These are phyloP conservation scores for Zaprionus kolodkinae DNA, from an alignment of 1,140 invertebrate genomes.

Conservation along the genomic window DNA sequence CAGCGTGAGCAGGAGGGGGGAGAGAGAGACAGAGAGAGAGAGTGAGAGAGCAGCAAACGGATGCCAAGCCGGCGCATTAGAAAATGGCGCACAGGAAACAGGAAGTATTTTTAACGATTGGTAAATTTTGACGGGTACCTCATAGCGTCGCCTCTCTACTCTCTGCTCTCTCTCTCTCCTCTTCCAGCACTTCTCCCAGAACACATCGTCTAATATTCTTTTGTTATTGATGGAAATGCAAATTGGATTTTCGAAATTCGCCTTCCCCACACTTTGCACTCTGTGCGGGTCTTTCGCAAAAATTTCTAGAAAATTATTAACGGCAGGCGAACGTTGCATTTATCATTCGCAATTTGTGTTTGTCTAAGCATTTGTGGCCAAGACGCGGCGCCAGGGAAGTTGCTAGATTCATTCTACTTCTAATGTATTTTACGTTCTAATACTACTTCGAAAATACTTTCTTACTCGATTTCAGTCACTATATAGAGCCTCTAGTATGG, in stretches of 20 bases:
- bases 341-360: conserved; percentile 60
- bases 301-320: conserved; percentile 71
- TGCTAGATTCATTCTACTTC: too few species aligned
- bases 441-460: too few species aligned
- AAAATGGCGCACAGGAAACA: conserved; percentile 78
- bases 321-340: conserved; percentile 68
- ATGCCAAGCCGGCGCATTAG: conserved; percentile 67
- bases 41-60: conserved; percentile 28
- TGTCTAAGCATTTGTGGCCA: conserved; percentile 38
- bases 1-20: too few species aligned
- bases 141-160: conserved; percentile 6
- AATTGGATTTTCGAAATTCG: conserved; percentile 76
- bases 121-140: conserved; percentile 75
- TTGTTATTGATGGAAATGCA: conserved; percentile 82
- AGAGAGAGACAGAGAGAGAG: background rate
- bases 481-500: too few species aligned
- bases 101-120: conserved; percentile 83
- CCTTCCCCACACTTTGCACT: conserved; percentile 16
- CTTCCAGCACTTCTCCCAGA: conserved; percentile 4
- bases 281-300: conserved; percentile 34
- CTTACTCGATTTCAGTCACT: too few species aligned
- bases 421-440: too few species aligned
- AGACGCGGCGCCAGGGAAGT: background rate
- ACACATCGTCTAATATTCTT: conserved; percentile 72
- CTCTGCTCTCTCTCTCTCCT: too few species aligned